Conservation (phyloP, 2,113 vertebrate genomes). For the Paraplagusia blochii region DNA sequence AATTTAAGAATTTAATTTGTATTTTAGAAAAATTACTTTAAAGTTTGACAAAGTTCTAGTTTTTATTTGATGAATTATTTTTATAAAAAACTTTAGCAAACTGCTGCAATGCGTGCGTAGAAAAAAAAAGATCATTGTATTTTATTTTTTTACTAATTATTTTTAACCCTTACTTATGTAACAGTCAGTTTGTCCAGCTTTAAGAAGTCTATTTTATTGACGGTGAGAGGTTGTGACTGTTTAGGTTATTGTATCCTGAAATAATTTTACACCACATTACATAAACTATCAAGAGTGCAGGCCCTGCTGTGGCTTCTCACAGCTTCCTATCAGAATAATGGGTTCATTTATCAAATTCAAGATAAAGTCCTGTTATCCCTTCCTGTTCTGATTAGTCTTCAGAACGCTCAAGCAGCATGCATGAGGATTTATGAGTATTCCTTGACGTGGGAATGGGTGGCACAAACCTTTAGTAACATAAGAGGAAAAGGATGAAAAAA, state of each 20-base stretch:
- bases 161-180: neutral
- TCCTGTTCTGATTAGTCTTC: conserved; percentile 44
- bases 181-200: conserved; percentile 2
- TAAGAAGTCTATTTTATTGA: conserved; percentile 21
- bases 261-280: conserved; percentile 27
- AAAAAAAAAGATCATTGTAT: too few relatives aligned
- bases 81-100: too few relatives aligned
- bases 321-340: conserved; percentile 62
- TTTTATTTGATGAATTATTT: too few relatives aligned
- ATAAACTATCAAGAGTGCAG: conserved; percentile 24
- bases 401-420: neutral
- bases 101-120: too few relatives aligned
- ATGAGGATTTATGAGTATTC: conserved; percentile 2
- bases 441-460: too few relatives aligned
- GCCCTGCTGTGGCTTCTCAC: conserved; percentile 18
- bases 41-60: too few relatives aligned
- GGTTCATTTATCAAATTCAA: conserved; percentile 53
- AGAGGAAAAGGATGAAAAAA: neutral
- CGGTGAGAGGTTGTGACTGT: conserved; percentile 18
- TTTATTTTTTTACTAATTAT: neutral
- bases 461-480: neutral
- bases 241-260: conserved; percentile 44
- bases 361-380: conserved; percentile 62
- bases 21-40: too few relatives aligned
- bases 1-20: too few relatives aligned